phyloP scores from a whole-genome alignment of 2,888 invertebrate species.

The Xestoiulus laeticollis region DNA sequence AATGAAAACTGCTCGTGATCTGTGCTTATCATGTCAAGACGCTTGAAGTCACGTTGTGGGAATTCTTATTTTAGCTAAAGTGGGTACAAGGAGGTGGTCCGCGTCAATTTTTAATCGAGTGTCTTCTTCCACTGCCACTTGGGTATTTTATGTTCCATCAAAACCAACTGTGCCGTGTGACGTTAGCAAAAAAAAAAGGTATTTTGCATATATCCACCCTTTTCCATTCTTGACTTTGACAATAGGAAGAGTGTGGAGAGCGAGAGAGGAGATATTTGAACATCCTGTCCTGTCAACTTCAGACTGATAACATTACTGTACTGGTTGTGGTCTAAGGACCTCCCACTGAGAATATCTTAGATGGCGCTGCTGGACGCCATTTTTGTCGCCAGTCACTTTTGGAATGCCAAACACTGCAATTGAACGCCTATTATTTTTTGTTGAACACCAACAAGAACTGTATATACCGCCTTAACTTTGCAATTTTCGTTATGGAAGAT shows the following conservation, averaged over 20 bases:
- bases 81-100: background rate
- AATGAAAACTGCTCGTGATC: background rate
- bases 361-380: slow-evolving; percentile 31
- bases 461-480: background rate
- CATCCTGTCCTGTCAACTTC: slow-evolving; percentile 36
- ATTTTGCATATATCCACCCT: slow-evolving; percentile 29
- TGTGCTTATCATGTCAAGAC: background rate
- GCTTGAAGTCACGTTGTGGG: background rate
- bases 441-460: background rate
- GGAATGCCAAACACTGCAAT: slow-evolving; percentile 35
- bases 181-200: slow-evolving; percentile 8
- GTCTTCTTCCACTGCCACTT: background rate
- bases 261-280: slow-evolving; percentile 11
- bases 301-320: slow-evolving; percentile 49
- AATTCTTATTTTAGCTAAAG: background rate
- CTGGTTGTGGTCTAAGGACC: slow-evolving; percentile 42
- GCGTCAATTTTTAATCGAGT: background rate
- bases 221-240: slow-evolving; percentile 10
- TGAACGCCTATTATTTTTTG: slow-evolving; percentile 21
- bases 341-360: slow-evolving; percentile 44
- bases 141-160: background rate
- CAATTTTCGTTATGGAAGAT: background rate
- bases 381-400: slow-evolving; percentile 35
- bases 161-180: background rate
- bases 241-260: slow-evolving; percentile 15